A percentile compares a stretch with the other conserved stretches of the same genome.
phyloP scores from a whole-genome alignment of 2,113 vertebrate species.

The Embiotoca jacksoni region DNA sequence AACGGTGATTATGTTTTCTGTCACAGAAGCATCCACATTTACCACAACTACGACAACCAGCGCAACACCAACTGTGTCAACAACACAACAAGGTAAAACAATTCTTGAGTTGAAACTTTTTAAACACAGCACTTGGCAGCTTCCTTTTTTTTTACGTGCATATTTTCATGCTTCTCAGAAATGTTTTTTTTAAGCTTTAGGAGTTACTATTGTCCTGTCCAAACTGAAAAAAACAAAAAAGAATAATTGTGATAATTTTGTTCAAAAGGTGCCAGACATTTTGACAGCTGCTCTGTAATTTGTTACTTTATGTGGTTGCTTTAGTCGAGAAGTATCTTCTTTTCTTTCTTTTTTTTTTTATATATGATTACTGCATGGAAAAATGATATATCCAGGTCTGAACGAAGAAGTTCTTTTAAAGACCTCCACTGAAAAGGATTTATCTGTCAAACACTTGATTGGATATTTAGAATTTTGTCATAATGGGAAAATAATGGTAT shows the following conservation, averaged over 20 bases:
- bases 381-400: neutral
- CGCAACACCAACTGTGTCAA: constrained; percentile 3
- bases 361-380: neutral
- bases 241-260: constrained; percentile 7
- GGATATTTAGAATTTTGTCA: too few species aligned
- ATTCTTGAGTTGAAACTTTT: neutral
- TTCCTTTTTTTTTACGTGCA: constrained; percentile 1
- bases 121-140: neutral
- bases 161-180: constrained; percentile 14
- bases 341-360: neutral
- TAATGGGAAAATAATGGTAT: neutral
- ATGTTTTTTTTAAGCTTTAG: neutral
- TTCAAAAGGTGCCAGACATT: constrained; percentile 54
- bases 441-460: too few species aligned
- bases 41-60: constrained; percentile 30
- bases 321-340: neutral
- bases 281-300: neutral
- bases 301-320: neutral
- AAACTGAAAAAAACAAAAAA: neutral
- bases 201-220: neutral
- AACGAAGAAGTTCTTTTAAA: too few species aligned
- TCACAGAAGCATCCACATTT: constrained; percentile 14
- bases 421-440: too few species aligned
- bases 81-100: constrained; percentile 42
- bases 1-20: constrained; percentile 14